phyloP scores from a whole-genome alignment of 2,113 vertebrate species.

The Hymenochirus boettgeri region DNA sequence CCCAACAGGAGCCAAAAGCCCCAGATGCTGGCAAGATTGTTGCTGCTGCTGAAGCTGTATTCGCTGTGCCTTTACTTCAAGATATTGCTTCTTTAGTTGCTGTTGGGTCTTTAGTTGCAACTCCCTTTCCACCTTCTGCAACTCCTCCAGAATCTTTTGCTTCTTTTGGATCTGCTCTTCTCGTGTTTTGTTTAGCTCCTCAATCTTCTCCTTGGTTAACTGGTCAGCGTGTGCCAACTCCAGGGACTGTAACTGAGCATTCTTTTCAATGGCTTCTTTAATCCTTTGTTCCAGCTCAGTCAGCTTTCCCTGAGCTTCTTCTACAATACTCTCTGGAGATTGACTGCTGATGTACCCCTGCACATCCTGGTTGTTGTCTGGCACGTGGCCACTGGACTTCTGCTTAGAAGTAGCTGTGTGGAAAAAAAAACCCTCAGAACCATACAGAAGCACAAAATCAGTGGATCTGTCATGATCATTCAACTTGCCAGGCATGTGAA shows the following conservation, averaged over 20 bases:
- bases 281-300: constrained; percentile 98
- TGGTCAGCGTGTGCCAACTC: constrained; percentile 97
- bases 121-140: constrained; percentile 97
- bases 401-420: constrained; percentile 89
- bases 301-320: constrained; percentile 98
- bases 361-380: constrained; percentile 75
- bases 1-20: constrained; percentile 76
- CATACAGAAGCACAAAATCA: no score
- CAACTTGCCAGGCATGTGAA: constrained; percentile 49
- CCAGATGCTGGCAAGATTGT: constrained; percentile 78
- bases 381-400: constrained; percentile 86
- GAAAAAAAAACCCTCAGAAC: constrained; percentile 80
- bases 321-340: constrained; percentile 98
- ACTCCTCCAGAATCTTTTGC: constrained; percentile 98
- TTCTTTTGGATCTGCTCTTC: constrained; percentile 99
- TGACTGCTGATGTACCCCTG: constrained; percentile 85
- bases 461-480: constrained; percentile 61
- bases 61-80: constrained; percentile 95
- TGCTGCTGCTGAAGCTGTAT: constrained; percentile 76
- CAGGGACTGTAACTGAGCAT: constrained; percentile 94
- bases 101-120: constrained; percentile 98
- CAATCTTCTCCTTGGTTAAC: constrained; percentile 99
- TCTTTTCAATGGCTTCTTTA: constrained; percentile 95
- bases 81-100: constrained; percentile 98
- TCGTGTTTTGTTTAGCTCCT: constrained; percentile 96